phyloP scores from a whole-genome alignment of 2,797 vertebrate species.

The Apogon talboti region DNA sequence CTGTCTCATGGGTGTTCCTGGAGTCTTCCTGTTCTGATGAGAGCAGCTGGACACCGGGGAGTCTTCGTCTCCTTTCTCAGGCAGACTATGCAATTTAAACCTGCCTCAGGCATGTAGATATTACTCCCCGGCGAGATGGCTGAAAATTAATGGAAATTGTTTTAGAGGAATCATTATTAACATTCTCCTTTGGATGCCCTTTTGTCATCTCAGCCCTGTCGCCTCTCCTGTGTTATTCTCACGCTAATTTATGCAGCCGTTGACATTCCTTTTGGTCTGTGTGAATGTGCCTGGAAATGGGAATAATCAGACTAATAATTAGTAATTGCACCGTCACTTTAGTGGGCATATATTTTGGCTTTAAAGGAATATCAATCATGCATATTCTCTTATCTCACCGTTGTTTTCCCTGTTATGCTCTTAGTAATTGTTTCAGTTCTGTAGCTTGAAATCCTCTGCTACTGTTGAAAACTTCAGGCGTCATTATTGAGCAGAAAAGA shows the following conservation, averaged over 20 bases:
- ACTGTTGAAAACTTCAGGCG: slow-evolving; percentile 8
- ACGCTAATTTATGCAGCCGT: slow-evolving; percentile 74
- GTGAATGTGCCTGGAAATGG: slow-evolving; percentile 67
- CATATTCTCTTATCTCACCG: slow-evolving; percentile 43
- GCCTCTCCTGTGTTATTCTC: slow-evolving; percentile 69
- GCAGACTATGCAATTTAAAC: slow-evolving; percentile 87
- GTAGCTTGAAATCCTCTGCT: too few relatives aligned
- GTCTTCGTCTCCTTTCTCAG: slow-evolving; percentile 77
- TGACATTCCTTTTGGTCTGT: slow-evolving; percentile 72
- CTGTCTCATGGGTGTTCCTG: slow-evolving; percentile 77
- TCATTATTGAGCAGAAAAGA: slow-evolving; percentile 3
- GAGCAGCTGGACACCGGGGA: slow-evolving; percentile 83
- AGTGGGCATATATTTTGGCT: slow-evolving; percentile 59
- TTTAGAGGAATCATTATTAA: slow-evolving; percentile 88
- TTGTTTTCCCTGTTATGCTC: slow-evolving; percentile 35
- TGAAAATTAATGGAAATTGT: slow-evolving; percentile 90
- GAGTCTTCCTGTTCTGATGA: slow-evolving; percentile 78
- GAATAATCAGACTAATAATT: slow-evolving; percentile 79
- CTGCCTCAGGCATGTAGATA: slow-evolving; percentile 87
- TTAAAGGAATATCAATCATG: slow-evolving; percentile 49
- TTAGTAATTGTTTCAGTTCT: slow-evolving; percentile 17
- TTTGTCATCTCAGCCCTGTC: slow-evolving; percentile 79
- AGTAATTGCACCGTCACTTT: slow-evolving; percentile 58
- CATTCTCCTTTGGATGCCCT: slow-evolving; percentile 88
- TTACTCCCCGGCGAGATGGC: slow-evolving; percentile 83